These are phyloP conservation scores for Perithous albicinctus DNA, from an alignment of 2,888 invertebrate species.

Conservation along the genomic window DNA sequence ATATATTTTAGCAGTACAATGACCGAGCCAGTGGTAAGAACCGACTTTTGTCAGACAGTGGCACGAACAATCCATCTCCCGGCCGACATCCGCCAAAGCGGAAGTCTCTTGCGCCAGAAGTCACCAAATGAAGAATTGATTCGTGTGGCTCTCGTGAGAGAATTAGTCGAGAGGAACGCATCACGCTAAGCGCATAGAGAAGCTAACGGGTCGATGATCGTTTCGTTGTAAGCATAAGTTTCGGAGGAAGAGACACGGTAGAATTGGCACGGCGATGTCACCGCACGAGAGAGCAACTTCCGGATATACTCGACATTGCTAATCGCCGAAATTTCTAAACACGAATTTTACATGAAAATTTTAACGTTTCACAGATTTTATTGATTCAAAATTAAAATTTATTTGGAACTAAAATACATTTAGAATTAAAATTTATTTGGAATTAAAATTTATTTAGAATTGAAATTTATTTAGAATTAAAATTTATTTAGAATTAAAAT, in stretches of 20 bases:
- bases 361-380: no score
- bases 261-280: slow-evolving; percentile 56
- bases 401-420: no score
- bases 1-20: slow-evolving; percentile 4
- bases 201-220: slow-evolving; percentile 54
- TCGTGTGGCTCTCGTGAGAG: background rate
- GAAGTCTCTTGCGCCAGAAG: slow-evolving; percentile 23
- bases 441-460: no score
- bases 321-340: slow-evolving; percentile 32
- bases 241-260: slow-evolving; percentile 46
- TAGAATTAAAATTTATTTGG: no score
- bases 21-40: slow-evolving; percentile 30
- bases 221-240: slow-evolving; percentile 53
- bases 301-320: slow-evolving; percentile 32
- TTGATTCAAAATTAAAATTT: no score
- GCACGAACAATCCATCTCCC: slow-evolving; percentile 11
- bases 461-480: no score
- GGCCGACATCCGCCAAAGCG: slow-evolving; percentile 27
- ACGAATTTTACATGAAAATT: background rate
- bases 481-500: no score
- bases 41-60: background rate
- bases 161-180: slow-evolving; percentile 12
- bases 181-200: slow-evolving; percentile 28
- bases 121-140: slow-evolving; percentile 38
- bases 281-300: slow-evolving; percentile 33